Conservation (phyloP, 2,888 invertebrate species). For the Tenthredo notha region DNA sequence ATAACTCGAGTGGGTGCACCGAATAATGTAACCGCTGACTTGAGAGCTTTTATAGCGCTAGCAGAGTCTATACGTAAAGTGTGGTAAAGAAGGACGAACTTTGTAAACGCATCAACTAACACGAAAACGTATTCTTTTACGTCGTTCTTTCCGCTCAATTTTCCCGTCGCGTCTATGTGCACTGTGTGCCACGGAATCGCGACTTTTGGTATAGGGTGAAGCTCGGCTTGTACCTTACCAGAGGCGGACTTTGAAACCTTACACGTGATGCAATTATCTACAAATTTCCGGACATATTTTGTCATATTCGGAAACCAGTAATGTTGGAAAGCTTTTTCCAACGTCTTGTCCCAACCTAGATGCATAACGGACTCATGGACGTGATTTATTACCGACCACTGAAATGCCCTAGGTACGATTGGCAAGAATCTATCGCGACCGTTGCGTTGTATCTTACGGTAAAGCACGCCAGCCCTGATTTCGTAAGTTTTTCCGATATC, state of each 20-base stretch:
- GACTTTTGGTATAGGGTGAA: slow-evolving; percentile 70
- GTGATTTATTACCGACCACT: slow-evolving; percentile 56
- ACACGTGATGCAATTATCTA: slow-evolving; percentile 69
- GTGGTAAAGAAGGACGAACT: slow-evolving; percentile 62
- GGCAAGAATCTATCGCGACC: slow-evolving; percentile 49
- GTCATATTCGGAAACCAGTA: slow-evolving; percentile 70
- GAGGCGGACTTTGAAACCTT: slow-evolving; percentile 66
- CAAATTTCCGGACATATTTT: slow-evolving; percentile 67
- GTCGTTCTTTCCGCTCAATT: slow-evolving; percentile 64
- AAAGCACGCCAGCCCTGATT: slow-evolving; percentile 54
- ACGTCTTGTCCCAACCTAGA: slow-evolving; percentile 54
- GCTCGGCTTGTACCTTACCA: slow-evolving; percentile 64
- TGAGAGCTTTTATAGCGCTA: slow-evolving; percentile 57
- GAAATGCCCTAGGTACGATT: slow-evolving; percentile 54
- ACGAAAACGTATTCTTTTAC: slow-evolving; percentile 67
- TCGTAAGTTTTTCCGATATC: slow-evolving; percentile 55
- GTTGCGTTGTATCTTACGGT: slow-evolving; percentile 61
- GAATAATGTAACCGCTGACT: slow-evolving; percentile 49
- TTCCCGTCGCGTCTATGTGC: slow-evolving; percentile 64
- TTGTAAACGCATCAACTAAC: slow-evolving; percentile 65
- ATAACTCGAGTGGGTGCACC: slow-evolving; percentile 57
- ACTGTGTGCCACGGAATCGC: slow-evolving; percentile 66
- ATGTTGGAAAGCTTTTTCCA: slow-evolving; percentile 61
- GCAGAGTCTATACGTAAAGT: slow-evolving; percentile 66
- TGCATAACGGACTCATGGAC: slow-evolving; percentile 56